Percentiles rank a stretch among this genome's conserved stretches.
Conservation (phyloP, 2,888 invertebrate species). For the Shargacucullia verbasci region DNA sequence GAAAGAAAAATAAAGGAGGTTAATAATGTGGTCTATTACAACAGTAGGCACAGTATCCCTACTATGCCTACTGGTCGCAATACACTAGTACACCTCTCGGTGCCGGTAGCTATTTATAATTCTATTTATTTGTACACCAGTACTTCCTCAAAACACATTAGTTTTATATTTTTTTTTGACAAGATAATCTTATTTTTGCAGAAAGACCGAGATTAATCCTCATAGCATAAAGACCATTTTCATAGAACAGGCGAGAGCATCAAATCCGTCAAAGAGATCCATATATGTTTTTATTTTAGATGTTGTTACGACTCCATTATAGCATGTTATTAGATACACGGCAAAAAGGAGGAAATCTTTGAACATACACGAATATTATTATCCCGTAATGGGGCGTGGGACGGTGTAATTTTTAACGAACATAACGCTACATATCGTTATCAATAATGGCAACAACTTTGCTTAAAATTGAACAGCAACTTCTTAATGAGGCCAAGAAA, state of each 20-base stretch:
- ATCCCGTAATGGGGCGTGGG: conserved; percentile 41
- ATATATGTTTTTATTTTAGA: conserved; percentile 41
- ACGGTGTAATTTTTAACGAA: conserved; percentile 55
- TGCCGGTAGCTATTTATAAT: background rate
- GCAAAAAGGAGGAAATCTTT: conserved; percentile 14
- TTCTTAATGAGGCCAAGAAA: conserved; percentile 86
- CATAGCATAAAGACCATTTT: conserved; percentile 21
- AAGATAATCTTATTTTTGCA: conserved; percentile 3
- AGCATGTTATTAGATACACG: conserved; percentile 24
- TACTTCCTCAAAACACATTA: background rate
- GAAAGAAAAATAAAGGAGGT: too few relatives aligned
- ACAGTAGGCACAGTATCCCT: too few relatives aligned
- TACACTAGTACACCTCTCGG: too few relatives aligned
- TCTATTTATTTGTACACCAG: background rate
- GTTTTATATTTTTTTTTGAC: conserved; percentile 1
- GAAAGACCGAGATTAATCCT: conserved; percentile 10
- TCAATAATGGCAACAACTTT: conserved; percentile 79
- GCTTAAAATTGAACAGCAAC: conserved; percentile 77
- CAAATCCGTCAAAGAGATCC: conserved; percentile 33
- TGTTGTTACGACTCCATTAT: conserved; percentile 27
- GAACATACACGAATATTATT: conserved; percentile 31
- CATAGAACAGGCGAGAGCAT: conserved; percentile 1
- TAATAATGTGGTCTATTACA: too few relatives aligned
- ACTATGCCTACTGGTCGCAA: too few relatives aligned
- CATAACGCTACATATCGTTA: conserved; percentile 70